These are phyloP conservation scores for Salvator merianae DNA, from an alignment of 2,113 vertebrate species.

Conservation along the genomic window DNA sequence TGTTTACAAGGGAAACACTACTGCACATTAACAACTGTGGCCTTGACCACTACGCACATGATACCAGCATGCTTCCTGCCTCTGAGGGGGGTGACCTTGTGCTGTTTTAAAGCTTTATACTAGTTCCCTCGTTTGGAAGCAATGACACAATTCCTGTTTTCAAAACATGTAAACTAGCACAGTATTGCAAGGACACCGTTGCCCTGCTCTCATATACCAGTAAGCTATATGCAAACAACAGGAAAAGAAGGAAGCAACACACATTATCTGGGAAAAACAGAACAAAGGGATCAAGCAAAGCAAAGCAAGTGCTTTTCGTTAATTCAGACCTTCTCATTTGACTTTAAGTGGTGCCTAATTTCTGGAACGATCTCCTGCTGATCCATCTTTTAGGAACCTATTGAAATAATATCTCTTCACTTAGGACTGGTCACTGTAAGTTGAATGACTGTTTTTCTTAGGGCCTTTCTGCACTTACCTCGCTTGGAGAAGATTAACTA, in stretches of 20 bases:
- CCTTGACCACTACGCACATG: slow-evolving; percentile 37
- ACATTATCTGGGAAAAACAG: slow-evolving; percentile 13
- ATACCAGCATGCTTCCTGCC: slow-evolving; percentile 60
- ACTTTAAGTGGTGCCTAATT: too few species aligned
- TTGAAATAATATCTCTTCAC: too few species aligned
- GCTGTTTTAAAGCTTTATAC: slow-evolving; percentile 48
- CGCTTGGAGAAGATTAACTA: too few species aligned
- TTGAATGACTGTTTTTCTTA: too few species aligned
- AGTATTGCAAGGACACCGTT: slow-evolving; percentile 69
- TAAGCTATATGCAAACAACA: slow-evolving; percentile 56
- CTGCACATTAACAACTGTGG: slow-evolving; percentile 30
- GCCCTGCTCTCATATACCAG: slow-evolving; percentile 35
- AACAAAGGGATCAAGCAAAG: not conserved
- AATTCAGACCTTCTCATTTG: too few species aligned
- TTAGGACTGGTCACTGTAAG: too few species aligned
- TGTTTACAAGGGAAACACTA: slow-evolving; percentile 47
- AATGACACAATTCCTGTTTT: slow-evolving; percentile 81
- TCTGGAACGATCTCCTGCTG: too few species aligned
- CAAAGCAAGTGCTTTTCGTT: too few species aligned
- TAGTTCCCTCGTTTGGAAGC: slow-evolving; percentile 55
- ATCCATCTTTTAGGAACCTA: too few species aligned
- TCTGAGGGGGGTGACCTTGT: slow-evolving; percentile 48
- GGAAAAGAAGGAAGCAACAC: slow-evolving; percentile 66
- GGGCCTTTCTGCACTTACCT: too few species aligned
- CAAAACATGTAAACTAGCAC: slow-evolving; percentile 66